Evolutionary conservation across 2,113 vertebrate species (phyloP).

Genomic region (Oriolus oriolus): DNA sequence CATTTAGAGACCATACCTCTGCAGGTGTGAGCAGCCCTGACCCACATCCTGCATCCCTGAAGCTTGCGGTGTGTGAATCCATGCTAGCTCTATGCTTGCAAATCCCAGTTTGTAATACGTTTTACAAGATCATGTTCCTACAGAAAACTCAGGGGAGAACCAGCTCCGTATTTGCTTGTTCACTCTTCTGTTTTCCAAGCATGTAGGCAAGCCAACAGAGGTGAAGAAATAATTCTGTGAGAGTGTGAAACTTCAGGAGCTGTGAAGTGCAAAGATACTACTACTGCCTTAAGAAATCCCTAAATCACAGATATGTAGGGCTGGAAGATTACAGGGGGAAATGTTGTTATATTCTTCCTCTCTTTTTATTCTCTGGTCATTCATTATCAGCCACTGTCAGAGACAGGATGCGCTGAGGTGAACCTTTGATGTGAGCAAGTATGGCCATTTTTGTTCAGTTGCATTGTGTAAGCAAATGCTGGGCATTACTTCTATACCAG

Average conservation of each 20-base stretch:
- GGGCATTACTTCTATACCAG: neutral
- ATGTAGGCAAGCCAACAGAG: neutral
- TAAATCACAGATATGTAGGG: neutral
- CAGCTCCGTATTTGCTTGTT: neutral
- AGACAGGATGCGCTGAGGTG: neutral
- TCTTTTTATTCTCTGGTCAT: neutral
- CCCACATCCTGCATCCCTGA: neutral
- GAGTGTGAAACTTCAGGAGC: neutral
- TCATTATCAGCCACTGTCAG: neutral
- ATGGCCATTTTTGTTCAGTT: neutral
- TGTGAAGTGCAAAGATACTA: neutral
- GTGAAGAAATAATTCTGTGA: neutral
- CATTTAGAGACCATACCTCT: neutral
- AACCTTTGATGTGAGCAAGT: neutral
- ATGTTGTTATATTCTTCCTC: neutral
- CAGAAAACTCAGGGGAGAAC: neutral
- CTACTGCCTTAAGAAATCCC: neutral
- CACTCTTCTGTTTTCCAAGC: neutral
- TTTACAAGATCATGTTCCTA: neutral
- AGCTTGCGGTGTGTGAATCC: neutral
- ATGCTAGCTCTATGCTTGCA: neutral
- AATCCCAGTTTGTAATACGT: neutral
- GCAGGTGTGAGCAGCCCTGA: neutral
- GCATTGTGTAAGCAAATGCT: neutral
- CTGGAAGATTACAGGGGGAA: neutral